These are phyloP conservation scores for Stichodactyla mertensii DNA, from an alignment of 64 coral and sea anemone genomes.

Conservation along the genomic window DNA sequence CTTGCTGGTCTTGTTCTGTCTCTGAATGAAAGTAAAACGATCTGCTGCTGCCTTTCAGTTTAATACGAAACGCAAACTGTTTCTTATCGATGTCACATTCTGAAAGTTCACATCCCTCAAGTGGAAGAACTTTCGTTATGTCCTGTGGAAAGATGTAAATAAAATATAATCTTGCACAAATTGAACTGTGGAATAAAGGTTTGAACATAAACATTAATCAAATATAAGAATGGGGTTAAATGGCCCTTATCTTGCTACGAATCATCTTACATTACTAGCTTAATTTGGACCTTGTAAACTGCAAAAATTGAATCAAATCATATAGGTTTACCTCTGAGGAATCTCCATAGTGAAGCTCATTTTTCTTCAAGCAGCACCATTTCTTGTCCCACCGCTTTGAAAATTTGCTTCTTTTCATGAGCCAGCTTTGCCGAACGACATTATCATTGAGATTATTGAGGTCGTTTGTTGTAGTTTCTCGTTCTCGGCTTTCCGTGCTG, in stretches of 20 bases:
- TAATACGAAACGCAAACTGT: constrained; percentile 82
- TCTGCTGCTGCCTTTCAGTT: constrained; percentile 61
- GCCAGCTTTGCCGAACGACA: constrained; percentile 61
- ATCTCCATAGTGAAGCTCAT: constrained; percentile 71
- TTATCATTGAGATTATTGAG: constrained; percentile 36
- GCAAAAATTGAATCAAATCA: neutral
- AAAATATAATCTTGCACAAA: neutral
- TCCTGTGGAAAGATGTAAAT: neutral
- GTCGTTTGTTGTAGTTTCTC: constrained; percentile 36
- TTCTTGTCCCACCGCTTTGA: constrained; percentile 79
- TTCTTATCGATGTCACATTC: constrained; percentile 84
- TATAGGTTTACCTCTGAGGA: constrained; percentile 45
- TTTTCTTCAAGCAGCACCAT: constrained; percentile 87
- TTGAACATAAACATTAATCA: neutral
- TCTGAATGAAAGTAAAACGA: constrained; percentile 83
- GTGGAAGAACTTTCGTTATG: constrained; percentile 60
- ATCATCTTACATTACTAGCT: too few species aligned
- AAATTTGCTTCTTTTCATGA: constrained; percentile 75
- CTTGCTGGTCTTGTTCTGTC: constrained; percentile 83
- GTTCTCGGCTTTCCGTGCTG: neutral
- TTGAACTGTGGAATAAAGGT: neutral
- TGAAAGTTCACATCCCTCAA: constrained; percentile 92
- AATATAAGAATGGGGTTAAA: neutral
- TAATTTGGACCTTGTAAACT: too few species aligned
- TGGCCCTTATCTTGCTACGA: neutral